Evolutionary conservation across 1,140 invertebrate species (phyloP).

Genomic region (Drosophila elegans): DNA sequence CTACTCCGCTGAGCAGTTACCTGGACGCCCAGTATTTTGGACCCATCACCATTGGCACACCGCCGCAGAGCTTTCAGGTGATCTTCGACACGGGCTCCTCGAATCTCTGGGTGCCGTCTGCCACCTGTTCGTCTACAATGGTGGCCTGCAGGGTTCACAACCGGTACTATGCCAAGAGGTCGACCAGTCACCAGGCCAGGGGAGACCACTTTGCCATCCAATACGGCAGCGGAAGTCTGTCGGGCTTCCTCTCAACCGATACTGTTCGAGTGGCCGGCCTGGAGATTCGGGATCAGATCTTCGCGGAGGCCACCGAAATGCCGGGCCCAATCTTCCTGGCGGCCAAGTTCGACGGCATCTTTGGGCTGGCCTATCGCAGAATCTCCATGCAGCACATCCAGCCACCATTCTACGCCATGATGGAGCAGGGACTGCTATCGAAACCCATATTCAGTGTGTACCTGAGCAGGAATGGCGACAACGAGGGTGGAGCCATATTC

Average conservation of each 20-base stretch:
- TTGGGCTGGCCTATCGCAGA: slow-evolving; percentile 94
- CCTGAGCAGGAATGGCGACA: slow-evolving; percentile 86
- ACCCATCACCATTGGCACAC: slow-evolving; percentile 95
- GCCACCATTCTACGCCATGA: slow-evolving; percentile 98
- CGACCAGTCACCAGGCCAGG: slow-evolving; percentile 92
- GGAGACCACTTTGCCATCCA: slow-evolving; percentile 96
- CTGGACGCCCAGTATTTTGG: slow-evolving; percentile 99
- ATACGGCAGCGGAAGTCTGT: slow-evolving; percentile 98
- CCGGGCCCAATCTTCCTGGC: slow-evolving; percentile 96
- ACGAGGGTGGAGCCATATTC: slow-evolving; percentile 66
- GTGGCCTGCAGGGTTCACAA: slow-evolving; percentile 95
- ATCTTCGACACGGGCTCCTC: slow-evolving; percentile 99
- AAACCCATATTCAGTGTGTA: slow-evolving; percentile 98
- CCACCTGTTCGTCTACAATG: slow-evolving; percentile 93
- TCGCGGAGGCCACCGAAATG: slow-evolving; percentile 97
- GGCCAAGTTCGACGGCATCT: slow-evolving; percentile 98
- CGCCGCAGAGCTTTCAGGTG: slow-evolving; percentile 96
- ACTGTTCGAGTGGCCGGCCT: slow-evolving; percentile 89
- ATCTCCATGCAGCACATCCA: slow-evolving; percentile 96
- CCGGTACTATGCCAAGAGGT: slow-evolving; percentile 95
- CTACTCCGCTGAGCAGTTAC: slow-evolving; percentile 91
- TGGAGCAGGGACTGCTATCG: slow-evolving; percentile 91
- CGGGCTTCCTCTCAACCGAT: slow-evolving; percentile 97
- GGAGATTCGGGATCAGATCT: slow-evolving; percentile 92
- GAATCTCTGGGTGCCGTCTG: slow-evolving; percentile 99